Percentiles rank a stretch among this genome's conserved stretches.
Evolutionary conservation across 2,888 invertebrate species (phyloP).

Genomic region (Microctonus brassicae): DNA sequence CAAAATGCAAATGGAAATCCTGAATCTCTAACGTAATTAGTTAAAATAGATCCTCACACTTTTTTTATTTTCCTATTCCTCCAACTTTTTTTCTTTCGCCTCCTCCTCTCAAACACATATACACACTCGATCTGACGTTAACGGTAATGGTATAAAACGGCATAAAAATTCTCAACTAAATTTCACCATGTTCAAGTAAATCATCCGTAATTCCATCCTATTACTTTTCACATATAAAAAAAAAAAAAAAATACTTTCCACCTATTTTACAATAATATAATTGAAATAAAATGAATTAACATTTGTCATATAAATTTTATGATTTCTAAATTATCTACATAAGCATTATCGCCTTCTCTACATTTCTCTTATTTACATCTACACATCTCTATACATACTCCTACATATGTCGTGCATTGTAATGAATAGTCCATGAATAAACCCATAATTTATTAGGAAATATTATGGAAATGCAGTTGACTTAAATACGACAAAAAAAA

Average conservation of each 20-base stretch:
- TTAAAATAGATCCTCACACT: slow-evolving; percentile 29
- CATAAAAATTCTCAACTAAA: slow-evolving; percentile 30
- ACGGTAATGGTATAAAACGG: slow-evolving; percentile 7
- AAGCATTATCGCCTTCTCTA: no score
- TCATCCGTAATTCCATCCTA: slow-evolving; percentile 17
- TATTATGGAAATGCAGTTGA: not conserved
- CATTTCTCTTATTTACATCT: no score
- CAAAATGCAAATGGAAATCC: slow-evolving; percentile 21
- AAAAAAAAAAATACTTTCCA: no score
- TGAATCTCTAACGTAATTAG: slow-evolving; percentile 32
- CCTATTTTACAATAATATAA: no score
- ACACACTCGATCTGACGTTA: not conserved
- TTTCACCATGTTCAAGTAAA: slow-evolving; percentile 25
- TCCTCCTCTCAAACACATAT: no score
- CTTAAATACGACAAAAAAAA: no score
- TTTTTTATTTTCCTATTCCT: not conserved
- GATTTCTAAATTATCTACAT: no score
- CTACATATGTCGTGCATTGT: not conserved
- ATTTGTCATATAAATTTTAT: no score
- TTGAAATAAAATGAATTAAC: no score
- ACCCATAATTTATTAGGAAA: not conserved
- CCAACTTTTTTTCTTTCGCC: not conserved
- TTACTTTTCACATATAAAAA: no score
- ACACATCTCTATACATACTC: no score
- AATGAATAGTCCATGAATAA: not conserved